Evolutionary conservation across 2,888 invertebrate species (phyloP).

Genomic region (Alitta virens): DNA sequence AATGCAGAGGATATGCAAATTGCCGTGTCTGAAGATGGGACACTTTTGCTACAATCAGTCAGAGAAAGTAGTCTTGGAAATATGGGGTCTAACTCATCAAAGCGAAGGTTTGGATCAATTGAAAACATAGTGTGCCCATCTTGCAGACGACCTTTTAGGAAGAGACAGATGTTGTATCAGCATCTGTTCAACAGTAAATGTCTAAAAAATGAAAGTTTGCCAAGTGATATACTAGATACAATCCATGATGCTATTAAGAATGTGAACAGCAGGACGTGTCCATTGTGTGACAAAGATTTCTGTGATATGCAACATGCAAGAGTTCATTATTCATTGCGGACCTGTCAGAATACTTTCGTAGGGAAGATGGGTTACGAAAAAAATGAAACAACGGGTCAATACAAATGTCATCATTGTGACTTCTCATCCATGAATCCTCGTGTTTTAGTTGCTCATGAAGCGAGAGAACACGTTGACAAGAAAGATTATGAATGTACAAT

Average conservation of each 20-base stretch:
- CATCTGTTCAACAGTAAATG: neutral
- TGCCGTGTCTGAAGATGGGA: too few relatives aligned
- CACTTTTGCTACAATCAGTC: too few relatives aligned
- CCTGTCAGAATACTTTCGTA: neutral
- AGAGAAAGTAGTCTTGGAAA: too few relatives aligned
- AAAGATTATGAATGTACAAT: neutral
- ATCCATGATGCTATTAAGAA: neutral
- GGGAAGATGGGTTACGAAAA: neutral
- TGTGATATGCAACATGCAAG: neutral
- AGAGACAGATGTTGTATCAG: neutral
- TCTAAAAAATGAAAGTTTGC: neutral
- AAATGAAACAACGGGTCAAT: neutral
- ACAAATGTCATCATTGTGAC: conserved; percentile 5
- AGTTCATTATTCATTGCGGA: neutral
- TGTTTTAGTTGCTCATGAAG: conserved; percentile 1
- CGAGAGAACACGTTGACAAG: neutral
- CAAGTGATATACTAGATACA: neutral
- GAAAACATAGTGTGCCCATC: neutral
- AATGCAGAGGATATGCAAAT: too few relatives aligned
- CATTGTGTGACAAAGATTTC: neutral
- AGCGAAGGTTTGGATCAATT: too few relatives aligned
- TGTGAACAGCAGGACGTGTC: conserved; percentile 2
- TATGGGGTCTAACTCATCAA: too few relatives aligned
- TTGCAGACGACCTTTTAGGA: conserved; percentile 1
- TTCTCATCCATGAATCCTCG: neutral